A percentile compares a stretch with the other conserved stretches of the same genome.
phyloP scores from a whole-genome alignment of 1,140 invertebrate species.

The Archegozetes longisetosus region DNA sequence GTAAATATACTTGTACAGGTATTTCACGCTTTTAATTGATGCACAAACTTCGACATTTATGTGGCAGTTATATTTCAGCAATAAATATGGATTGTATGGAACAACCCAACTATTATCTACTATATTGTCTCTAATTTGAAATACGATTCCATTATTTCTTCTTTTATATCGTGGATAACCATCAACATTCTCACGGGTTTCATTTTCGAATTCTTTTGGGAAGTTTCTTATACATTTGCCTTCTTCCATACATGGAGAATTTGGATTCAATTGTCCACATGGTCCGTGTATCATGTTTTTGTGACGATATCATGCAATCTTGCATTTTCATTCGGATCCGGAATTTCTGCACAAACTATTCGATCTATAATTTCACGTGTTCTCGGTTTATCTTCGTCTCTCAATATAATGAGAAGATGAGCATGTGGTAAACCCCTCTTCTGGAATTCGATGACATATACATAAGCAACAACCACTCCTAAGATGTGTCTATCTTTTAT shows the following conservation, averaged over 20 bases:
- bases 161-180: slow-evolving; percentile 16
- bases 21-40: slow-evolving; percentile 25
- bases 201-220: not conserved
- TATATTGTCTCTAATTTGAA: slow-evolving; percentile 10
- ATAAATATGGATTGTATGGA: slow-evolving; percentile 25
- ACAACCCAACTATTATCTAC: slow-evolving; percentile 25
- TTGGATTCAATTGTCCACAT: slow-evolving; percentile 21
- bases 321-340: slow-evolving; percentile 25
- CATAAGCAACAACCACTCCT: slow-evolving; percentile 10
- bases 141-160: slow-evolving; percentile 17
- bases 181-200: slow-evolving; percentile 4
- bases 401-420: slow-evolving; percentile 27
- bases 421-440: slow-evolving; percentile 30
- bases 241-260: slow-evolving; percentile 23
- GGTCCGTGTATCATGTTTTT: slow-evolving; percentile 29
- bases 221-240: slow-evolving; percentile 19
- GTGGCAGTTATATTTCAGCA: slow-evolving; percentile 23
- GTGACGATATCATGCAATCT: slow-evolving; percentile 26
- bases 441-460: slow-evolving; percentile 30
- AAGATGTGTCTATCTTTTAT: slow-evolving; percentile 19
- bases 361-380: slow-evolving; percentile 13
- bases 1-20: slow-evolving; percentile 27
- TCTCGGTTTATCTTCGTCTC: not conserved
- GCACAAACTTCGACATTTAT: slow-evolving; percentile 27
- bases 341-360: slow-evolving; percentile 17